These are phyloP conservation scores for Axis porcinus DNA, from an alignment of 2,113 vertebrate species.

Conservation along the genomic window DNA sequence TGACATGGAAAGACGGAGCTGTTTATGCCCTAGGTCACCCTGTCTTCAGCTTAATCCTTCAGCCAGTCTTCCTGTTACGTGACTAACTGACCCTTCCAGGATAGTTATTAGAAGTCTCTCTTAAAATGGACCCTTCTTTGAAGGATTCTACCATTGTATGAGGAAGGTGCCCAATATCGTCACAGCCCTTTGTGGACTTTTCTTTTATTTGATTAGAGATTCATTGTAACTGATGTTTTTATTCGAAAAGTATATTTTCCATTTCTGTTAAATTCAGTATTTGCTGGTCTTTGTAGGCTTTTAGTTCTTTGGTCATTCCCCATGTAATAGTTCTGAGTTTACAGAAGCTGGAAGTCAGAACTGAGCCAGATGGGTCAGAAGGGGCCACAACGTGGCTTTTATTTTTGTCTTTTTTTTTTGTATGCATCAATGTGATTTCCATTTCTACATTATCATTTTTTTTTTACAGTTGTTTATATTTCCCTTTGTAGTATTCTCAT, in stretches of 20 bases:
- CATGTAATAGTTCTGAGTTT: neutral
- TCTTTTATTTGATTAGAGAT: slow-evolving; percentile 18
- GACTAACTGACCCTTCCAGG: neutral
- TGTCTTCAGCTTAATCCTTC: slow-evolving; percentile 4
- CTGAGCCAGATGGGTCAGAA: neutral
- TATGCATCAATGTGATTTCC: neutral
- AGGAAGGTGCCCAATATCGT: neutral
- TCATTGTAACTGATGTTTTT: slow-evolving; percentile 30
- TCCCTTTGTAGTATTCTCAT: neutral
- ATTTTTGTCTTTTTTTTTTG: neutral
- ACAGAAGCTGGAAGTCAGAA: neutral
- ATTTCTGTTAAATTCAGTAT: neutral
- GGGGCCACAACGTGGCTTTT: neutral
- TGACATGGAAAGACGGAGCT: neutral
- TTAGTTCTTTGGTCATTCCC: neutral
- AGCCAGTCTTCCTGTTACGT: neutral
- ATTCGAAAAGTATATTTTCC: slow-evolving; percentile 2
- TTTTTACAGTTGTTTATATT: neutral
- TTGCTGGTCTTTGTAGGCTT: neutral
- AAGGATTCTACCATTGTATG: neutral
- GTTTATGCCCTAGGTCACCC: neutral
- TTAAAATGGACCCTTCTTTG: slow-evolving; percentile 9
- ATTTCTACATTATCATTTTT: neutral
- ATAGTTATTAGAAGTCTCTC: neutral
- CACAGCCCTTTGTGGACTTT: slow-evolving; percentile 23